Evolutionary conservation across 2,113 vertebrate genomes (phyloP).

Genomic region (Nannobrachium achirus): DNA sequence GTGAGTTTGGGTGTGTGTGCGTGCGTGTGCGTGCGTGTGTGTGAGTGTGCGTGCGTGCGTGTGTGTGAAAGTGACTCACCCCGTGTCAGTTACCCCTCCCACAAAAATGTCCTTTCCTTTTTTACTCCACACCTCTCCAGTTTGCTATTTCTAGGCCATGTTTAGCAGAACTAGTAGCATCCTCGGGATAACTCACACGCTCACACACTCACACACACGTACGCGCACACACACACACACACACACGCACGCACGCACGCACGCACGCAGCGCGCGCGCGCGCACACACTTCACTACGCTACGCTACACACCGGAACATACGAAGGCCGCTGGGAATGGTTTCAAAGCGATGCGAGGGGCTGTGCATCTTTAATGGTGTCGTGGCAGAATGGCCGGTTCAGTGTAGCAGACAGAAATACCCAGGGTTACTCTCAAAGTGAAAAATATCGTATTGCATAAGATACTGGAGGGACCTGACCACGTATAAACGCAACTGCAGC

Average conservation of each 20-base stretch:
- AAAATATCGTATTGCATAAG: conserved; percentile 82
- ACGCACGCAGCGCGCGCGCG: background rate
- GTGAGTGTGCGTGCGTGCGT: conserved; percentile 41
- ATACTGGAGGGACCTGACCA: conserved; percentile 70
- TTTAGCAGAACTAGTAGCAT: conserved; percentile 73
- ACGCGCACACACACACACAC: conserved; percentile 26
- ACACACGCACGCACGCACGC: conserved; percentile 24
- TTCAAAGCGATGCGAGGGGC: conserved; percentile 48
- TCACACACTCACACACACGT: conserved; percentile 12
- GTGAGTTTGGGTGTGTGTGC: background rate
- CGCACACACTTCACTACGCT: too few relatives aligned
- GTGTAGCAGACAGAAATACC: conserved; percentile 73
- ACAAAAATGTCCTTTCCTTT: conserved; percentile 77
- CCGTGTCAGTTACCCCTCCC: conserved; percentile 72
- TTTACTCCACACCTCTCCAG: conserved; percentile 75
- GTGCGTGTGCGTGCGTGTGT: conserved; percentile 33
- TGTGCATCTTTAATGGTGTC: conserved; percentile 65
- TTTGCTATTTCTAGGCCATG: conserved; percentile 73
- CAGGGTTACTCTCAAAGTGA: conserved; percentile 78
- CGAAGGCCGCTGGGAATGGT: conserved; percentile 61
- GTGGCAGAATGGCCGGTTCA: conserved; percentile 58
- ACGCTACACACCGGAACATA: too few relatives aligned
- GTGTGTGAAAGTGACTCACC: conserved; percentile 73
- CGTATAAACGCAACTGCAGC: conserved; percentile 71
- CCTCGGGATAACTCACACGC: conserved; percentile 27